A percentile compares a stretch with the other conserved stretches of the same genome.
These are phyloP conservation scores for Drosophila repletoides DNA, from an alignment of 1,140 invertebrate genomes.

Conservation along the genomic window DNA sequence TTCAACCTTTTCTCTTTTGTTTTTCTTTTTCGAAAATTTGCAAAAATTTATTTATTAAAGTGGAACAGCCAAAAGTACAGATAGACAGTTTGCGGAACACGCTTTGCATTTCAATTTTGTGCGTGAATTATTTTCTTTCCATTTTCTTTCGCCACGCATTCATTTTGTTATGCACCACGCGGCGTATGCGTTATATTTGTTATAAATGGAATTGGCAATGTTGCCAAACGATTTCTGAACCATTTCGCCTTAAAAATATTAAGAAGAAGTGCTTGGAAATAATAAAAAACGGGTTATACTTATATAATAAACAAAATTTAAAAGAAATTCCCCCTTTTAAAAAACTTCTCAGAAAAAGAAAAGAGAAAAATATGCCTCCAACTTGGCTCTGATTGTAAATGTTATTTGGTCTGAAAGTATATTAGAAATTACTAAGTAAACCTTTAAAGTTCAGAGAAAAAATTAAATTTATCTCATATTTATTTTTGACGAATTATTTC, in stretches of 20 bases:
- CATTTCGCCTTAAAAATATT: neutral
- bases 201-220: conserved; percentile 1
- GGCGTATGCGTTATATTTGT: conserved; percentile 19
- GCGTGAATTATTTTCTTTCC: conserved; percentile 32
- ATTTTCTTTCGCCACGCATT: conserved; percentile 13
- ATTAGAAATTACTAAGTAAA: too few relatives aligned
- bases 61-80: conserved; percentile 41
- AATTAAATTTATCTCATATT: too few relatives aligned
- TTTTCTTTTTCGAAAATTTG: conserved; percentile 42
- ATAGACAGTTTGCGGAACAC: conserved; percentile 31
- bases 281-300: too few relatives aligned
- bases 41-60: conserved; percentile 66
- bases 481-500: neutral
- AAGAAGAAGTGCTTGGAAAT: neutral
- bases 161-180: conserved; percentile 4
- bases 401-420: too few relatives aligned
- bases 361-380: too few relatives aligned
- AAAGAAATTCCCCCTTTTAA: too few relatives aligned
- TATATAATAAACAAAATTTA: too few relatives aligned
- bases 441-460: too few relatives aligned
- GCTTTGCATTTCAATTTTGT: conserved; percentile 71
- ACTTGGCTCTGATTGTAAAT: too few relatives aligned
- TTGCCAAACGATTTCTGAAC: conserved; percentile 1
- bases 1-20: neutral
- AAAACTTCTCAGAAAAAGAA: too few relatives aligned